Evolutionary conservation across 2,113 vertebrate species (phyloP).

Genomic region (Tinamus guttatus): DNA sequence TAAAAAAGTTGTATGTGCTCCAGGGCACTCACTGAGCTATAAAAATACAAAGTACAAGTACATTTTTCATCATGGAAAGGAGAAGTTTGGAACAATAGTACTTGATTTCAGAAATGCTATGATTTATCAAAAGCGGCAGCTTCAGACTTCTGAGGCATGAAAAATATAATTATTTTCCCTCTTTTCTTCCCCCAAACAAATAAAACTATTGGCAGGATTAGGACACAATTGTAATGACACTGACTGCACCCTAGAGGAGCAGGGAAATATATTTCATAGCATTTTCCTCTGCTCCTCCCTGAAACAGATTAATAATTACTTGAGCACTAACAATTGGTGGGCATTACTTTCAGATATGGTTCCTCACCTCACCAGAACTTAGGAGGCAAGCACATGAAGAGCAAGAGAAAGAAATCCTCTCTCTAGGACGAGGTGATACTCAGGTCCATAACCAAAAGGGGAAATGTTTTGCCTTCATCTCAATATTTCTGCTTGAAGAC

Average conservation of each 20-base stretch:
- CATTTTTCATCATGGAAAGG: slow-evolving; percentile 2
- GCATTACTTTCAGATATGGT: background rate
- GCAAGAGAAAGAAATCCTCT: background rate
- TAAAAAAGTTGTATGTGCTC: background rate
- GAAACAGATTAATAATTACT: background rate
- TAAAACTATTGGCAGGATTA: background rate
- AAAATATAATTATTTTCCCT: slow-evolving; percentile 1
- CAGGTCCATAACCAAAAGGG: background rate
- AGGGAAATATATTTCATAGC: background rate
- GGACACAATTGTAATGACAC: background rate
- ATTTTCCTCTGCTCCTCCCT: background rate
- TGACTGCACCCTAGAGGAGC: background rate
- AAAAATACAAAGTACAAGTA: background rate
- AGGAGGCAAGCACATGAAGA: background rate
- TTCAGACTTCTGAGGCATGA: slow-evolving; percentile 43
- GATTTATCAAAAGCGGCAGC: background rate
- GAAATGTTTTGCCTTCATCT: background rate
- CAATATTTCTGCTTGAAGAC: background rate
- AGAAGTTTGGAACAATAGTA: slow-evolving; percentile 29
- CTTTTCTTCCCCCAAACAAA: background rate
- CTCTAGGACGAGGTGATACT: background rate
- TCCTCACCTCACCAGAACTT: background rate
- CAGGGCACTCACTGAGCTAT: background rate
- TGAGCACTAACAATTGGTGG: background rate
- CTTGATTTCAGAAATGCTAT: slow-evolving; percentile 34